A percentile compares a stretch with the other conserved stretches of the same genome.
Evolutionary conservation across 2,797 vertebrate species (phyloP).

Genomic region (Anguilla anguilla): DNA sequence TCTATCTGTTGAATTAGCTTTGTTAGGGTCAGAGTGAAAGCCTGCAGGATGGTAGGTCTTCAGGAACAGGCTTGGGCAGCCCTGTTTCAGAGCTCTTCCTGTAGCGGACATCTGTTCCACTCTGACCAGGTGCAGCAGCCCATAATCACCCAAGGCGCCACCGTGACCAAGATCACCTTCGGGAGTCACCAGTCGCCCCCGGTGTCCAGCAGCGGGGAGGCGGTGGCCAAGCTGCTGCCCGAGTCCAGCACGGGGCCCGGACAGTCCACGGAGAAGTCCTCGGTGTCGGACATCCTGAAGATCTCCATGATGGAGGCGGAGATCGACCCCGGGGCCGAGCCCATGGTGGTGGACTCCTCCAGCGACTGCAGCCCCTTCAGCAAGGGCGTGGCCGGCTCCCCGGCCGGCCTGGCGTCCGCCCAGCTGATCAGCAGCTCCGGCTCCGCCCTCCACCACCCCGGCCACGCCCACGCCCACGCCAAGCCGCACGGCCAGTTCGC

Average conservation of each 20-base stretch:
- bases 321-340: constrained; percentile 86
- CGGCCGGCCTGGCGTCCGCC: constrained; percentile 57
- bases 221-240: constrained; percentile 78
- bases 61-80: neutral
- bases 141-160: constrained; percentile 90
- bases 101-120: neutral
- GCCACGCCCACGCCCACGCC: constrained; percentile 52
- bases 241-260: constrained; percentile 77
- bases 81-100: neutral
- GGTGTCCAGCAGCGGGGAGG: constrained; percentile 82
- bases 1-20: neutral
- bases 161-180: constrained; percentile 93
- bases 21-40: neutral
- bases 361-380: constrained; percentile 73
- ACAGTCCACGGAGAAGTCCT: constrained; percentile 76
- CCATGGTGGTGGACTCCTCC: constrained; percentile 85
- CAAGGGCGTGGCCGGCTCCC: constrained; percentile 64
- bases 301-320: constrained; percentile 98
- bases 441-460: constrained; percentile 50
- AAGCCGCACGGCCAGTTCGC: constrained; percentile 75
- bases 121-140: constrained; percentile 80
- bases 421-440: constrained; percentile 77
- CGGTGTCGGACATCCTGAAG: constrained; percentile 92
- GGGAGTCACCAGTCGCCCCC: constrained; percentile 80
- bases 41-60: neutral